Evolutionary conservation across 2,113 vertebrate genomes (phyloP), one percentile per base, ranked within the genome.

Genomic region (Ceyx melanurus): DNA sequence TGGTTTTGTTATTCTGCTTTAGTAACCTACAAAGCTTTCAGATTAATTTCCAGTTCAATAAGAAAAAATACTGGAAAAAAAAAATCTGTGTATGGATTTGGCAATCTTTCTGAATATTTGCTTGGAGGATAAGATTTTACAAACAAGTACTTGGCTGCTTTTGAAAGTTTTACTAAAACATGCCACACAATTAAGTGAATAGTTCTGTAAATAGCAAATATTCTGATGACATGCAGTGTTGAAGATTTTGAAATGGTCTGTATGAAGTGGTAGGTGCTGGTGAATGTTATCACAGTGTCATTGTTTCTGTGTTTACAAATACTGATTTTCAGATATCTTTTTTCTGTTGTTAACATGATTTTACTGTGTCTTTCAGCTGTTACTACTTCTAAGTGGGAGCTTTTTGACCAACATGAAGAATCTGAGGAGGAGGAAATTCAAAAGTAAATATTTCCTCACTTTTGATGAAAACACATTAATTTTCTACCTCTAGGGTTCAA

Each of bases 301-400:
- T 57, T 68, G 65, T 61, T 79, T 6, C 13, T 45, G 7, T 60
- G 19, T 46, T 5, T 79, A 11, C 9, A 70, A 46, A 31, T 66
- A 45, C 3, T 75, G 7, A 22, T 84, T 85, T 85, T 70, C n/a
- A 57, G 60, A n/a, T 64, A 62, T 8, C 5, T 64, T 54, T 72
- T 72, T 78, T 58, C 29, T 74, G 19, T 87, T 57, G 6, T 80
- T 76, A 56, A 88, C 68, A 71, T 89, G 87, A 48, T 46, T 9
- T 56, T 87, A 4, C 8, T 85, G 22, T 87, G 37, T 95, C 42
- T 93, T 93, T 13, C 80, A 99, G 99, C 99, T 93, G 98, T 99
- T 80, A 99, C 99, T 33, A 99, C 99, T 80, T 99, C 99, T 37
- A 99, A 99, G 94, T 99, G 99, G 99, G 99, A 99, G 88, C 91